Base-by-base conservation (phyloP, 2,797 vertebrate species). In the Silurus aristotelis region DNA sequence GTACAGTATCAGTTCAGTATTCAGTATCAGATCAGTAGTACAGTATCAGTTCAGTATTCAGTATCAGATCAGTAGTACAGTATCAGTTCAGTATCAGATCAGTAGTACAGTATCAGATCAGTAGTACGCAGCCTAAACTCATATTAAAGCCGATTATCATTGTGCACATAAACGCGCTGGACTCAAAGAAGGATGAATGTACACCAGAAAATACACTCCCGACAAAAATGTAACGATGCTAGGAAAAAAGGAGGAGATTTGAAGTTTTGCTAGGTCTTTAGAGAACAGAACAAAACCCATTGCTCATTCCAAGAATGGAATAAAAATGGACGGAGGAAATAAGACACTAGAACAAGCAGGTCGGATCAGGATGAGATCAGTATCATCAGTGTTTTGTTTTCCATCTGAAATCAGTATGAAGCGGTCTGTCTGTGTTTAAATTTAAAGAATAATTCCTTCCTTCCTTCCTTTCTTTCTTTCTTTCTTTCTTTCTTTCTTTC, bases 141-240 rank as follows among this genome's bases (percentile, higher is more conserved):
- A 46, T n/a, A 19, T 67, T 68, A 82, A 75, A 85, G 79, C 27
- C 20, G 84, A 85, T 85, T 82, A 75, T 15, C 46, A 38, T 20
- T 9, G 48, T n/a, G 31, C 43, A 64, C 67, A 66, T 25, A n/a
- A 48, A 85, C 60, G 14, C 38, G 75, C 75, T 78, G 22, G 38
- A 9, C 27, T 72, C 84, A 80, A 9, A 38, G 58, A 63, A 48
- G 43, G 12, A 38, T 31, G 66, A 5, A 43, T 63, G 64, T 4
- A 76, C 19, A 56, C 27, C 7, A 13, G 25, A 60, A 31, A 78
- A 43, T 6, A 60, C 27, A 14, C 19, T 31, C 75, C 75, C 3
- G 72, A 14, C 12, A n/a, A 25, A 25, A 56, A 27, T 17, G 14
- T 4, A 76, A 56, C 17, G 7, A 46, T 43, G 3, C 7, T 12